phyloP scores from a whole-genome alignment of 2,888 invertebrate genomes.

The Dolichopus griseipennis region DNA sequence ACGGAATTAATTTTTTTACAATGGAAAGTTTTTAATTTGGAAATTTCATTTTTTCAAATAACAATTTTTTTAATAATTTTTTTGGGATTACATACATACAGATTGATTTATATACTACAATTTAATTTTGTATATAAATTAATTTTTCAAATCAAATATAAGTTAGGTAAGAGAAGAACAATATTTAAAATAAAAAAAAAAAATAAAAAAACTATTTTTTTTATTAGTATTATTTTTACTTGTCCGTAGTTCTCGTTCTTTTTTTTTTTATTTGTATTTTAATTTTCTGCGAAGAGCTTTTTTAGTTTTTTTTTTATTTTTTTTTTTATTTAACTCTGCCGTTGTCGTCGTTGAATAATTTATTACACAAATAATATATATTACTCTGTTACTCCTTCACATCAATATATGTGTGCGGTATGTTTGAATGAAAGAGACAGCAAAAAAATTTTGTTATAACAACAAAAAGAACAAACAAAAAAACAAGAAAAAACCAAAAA shows the following conservation, averaged over 20 bases:
- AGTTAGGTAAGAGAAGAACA: background rate
- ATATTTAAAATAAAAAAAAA: background rate
- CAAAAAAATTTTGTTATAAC: background rate
- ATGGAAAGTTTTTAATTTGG: too few species aligned
- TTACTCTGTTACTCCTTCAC: background rate
- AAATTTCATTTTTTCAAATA: too few species aligned
- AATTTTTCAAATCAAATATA: background rate
- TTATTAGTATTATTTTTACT: too few species aligned
- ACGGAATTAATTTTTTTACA: too few species aligned
- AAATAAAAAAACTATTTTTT: background rate
- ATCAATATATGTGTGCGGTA: background rate
- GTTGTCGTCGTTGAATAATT: background rate
- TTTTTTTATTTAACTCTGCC: too few species aligned
- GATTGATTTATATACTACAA: too few species aligned
- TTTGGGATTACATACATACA: background rate
- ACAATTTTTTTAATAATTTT: background rate
- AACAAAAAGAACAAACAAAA: too few species aligned
- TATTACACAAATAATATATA: too few species aligned
- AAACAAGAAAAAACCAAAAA: too few species aligned
- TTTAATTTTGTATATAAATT: too few species aligned
- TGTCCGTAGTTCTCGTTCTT: background rate
- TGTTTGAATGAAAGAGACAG: background rate
- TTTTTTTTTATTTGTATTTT: too few species aligned
- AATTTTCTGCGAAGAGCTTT: background rate
- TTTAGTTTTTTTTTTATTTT: too few species aligned